These are phyloP conservation scores for Drosophila nr. perissopoda DNA, from an alignment of 2,888 invertebrate species.

Conservation along the genomic window DNA sequence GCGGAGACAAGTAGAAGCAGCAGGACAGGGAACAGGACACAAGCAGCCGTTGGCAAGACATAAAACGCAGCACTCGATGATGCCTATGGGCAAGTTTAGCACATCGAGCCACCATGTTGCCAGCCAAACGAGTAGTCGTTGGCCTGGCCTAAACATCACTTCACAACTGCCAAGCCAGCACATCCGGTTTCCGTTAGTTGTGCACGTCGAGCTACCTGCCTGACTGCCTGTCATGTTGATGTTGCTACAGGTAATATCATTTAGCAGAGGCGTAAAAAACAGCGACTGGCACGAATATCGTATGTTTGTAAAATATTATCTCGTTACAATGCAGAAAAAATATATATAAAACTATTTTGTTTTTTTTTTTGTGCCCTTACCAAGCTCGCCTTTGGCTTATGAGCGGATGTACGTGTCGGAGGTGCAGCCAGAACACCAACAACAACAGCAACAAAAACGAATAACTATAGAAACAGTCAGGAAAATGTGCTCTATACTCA, in stretches of 20 bases:
- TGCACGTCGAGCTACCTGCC: conserved; percentile 41
- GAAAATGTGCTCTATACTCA: conserved; percentile 11
- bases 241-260: conserved; percentile 81
- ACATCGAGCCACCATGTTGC: conserved; percentile 43
- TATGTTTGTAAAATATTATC: conserved; percentile 79
- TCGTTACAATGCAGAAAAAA: conserved; percentile 71
- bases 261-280: conserved; percentile 58
- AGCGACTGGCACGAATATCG: conserved; percentile 52
- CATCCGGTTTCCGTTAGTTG: conserved; percentile 79
- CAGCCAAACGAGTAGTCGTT: conserved; percentile 20
- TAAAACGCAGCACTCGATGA: conserved; percentile 78
- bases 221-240: conserved; percentile 66
- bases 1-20: conserved; percentile 11
- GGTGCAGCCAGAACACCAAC: conserved; percentile 2
- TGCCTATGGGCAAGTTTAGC: conserved; percentile 74
- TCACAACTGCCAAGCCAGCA: conserved; percentile 80
- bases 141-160: conserved; percentile 72
- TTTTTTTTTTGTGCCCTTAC: conserved; percentile 37
- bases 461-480: conserved; percentile 20
- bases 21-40: conserved; percentile 19
- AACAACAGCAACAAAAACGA: not conserved
- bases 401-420: conserved; percentile 75
- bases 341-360: not conserved
- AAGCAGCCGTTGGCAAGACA: conserved; percentile 68
- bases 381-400: conserved; percentile 73